Percentiles rank a stretch among this genome's conserved stretches.
Evolutionary conservation across 2,797 vertebrate genomes (phyloP).

Genomic region (Podarcis siculus): DNA sequence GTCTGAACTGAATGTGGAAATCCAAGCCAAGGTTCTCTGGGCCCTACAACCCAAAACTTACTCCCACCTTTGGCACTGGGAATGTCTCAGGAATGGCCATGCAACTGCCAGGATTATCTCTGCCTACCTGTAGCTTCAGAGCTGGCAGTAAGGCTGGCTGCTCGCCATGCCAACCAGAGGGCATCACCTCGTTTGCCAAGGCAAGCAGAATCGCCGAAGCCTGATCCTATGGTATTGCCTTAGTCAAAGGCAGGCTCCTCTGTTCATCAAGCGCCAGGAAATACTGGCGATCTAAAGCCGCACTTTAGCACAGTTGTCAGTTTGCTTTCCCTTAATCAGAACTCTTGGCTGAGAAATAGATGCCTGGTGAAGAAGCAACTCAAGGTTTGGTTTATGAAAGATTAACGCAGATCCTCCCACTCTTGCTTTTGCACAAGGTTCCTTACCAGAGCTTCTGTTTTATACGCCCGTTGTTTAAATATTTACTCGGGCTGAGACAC

Average conservation of each 20-base stretch:
- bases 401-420: conserved; percentile 17
- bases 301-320: not conserved
- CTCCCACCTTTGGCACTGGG: not conserved
- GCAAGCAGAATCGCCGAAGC: not conserved
- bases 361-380: not conserved
- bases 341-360: not conserved
- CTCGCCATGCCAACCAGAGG: not conserved
- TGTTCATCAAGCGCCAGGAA: not conserved
- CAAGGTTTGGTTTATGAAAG: not conserved
- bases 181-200: not conserved
- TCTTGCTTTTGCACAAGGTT: not conserved
- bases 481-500: conserved; percentile 30
- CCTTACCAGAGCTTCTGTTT: conserved; percentile 32
- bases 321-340: not conserved
- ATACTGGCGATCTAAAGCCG: not conserved
- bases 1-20: not conserved
- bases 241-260: too few species aligned
- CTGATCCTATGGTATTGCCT: not conserved
- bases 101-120: not conserved
- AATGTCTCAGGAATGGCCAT: not conserved
- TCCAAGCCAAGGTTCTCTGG: not conserved
- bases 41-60: not conserved
- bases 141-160: not conserved
- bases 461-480: conserved; percentile 47
- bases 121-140: not conserved